Conservation (phyloP, 2,113 vertebrate genomes). For the Haemorhous mexicanus region DNA sequence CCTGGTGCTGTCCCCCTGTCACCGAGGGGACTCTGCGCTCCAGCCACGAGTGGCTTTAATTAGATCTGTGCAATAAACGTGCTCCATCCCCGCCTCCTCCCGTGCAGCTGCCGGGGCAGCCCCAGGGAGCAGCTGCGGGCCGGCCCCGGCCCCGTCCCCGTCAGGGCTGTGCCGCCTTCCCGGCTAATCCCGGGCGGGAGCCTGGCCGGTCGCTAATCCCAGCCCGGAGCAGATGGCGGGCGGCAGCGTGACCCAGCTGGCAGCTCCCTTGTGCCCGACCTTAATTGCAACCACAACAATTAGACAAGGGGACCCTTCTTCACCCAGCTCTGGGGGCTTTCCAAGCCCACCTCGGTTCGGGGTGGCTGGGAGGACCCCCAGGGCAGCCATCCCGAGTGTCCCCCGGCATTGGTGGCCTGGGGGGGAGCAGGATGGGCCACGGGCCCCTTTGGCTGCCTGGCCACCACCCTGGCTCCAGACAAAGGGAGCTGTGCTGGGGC, state of each 20-base stretch:
- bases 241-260: constrained; percentile 36
- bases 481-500: constrained; percentile 17
- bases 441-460: not conserved
- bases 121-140: not conserved
- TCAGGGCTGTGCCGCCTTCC: not conserved
- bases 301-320: not conserved
- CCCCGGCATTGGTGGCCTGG: rapidly evolving
- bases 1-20: not conserved
- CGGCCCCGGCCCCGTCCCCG: not conserved
- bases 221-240: constrained; percentile 32
- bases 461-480: not conserved
- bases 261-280: not conserved
- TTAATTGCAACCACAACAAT: not conserved
- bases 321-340: not conserved
- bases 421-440: not conserved
- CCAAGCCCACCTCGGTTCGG: rapidly evolving
- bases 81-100: not conserved
- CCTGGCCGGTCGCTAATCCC: constrained; percentile 21
- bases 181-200: not conserved
- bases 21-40: rapidly evolving
- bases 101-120: not conserved
- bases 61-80: not conserved
- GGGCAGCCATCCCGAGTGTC: rapidly evolving
- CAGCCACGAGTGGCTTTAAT: not conserved
- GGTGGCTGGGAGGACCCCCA: not conserved